Conservation (phyloP, 2,888 invertebrate species). For the Selenia dentaria region DNA sequence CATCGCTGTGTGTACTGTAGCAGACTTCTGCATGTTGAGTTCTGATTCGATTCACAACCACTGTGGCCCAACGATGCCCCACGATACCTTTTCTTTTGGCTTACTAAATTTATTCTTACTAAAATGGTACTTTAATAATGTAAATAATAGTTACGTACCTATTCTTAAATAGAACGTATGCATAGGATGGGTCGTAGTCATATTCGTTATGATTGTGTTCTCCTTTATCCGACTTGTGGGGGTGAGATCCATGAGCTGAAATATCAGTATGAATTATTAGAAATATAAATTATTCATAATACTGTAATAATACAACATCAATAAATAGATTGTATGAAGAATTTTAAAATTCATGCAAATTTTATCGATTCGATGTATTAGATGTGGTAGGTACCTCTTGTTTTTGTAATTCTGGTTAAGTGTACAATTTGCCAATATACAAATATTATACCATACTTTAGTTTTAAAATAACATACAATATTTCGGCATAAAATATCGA, state of each 20-base stretch:
- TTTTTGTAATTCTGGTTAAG: background rate
- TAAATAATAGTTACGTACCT: too few relatives aligned
- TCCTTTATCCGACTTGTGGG: conserved; percentile 47
- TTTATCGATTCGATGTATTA: background rate
- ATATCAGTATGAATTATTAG: conserved; percentile 33
- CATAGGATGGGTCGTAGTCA: conserved; percentile 90
- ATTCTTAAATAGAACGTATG: conserved; percentile 91
- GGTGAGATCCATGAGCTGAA: conserved; percentile 60
- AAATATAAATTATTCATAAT: background rate
- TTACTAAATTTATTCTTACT: too few relatives aligned
- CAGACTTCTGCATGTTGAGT: too few relatives aligned
- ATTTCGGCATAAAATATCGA: too few relatives aligned
- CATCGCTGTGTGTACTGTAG: too few relatives aligned
- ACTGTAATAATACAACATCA: conserved; percentile 20
- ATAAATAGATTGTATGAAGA: conserved; percentile 14
- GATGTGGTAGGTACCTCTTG: too few relatives aligned
- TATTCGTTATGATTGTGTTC: conserved; percentile 82
- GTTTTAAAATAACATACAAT: background rate
- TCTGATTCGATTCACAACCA: too few relatives aligned
- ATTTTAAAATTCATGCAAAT: conserved; percentile 24
- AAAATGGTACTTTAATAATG: too few relatives aligned
- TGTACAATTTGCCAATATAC: background rate
- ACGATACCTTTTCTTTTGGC: too few relatives aligned
- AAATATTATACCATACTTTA: background rate
- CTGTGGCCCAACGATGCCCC: too few relatives aligned